Base-by-base conservation (phyloP, 2,888 invertebrate genomes). In the Drosophila bunnanda region DNA sequence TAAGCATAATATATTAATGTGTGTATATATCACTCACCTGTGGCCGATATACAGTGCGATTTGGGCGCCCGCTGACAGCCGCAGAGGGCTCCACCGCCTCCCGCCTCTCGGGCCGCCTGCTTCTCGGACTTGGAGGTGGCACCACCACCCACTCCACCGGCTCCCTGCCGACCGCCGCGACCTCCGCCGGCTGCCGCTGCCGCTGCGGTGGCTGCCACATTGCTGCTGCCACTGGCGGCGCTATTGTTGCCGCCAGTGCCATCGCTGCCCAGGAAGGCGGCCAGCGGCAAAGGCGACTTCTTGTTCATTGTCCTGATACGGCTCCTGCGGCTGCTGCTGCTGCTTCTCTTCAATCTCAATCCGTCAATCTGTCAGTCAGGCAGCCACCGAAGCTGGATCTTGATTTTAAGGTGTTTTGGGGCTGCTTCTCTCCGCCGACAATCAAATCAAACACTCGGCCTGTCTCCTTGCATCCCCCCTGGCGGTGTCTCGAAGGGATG, bases 1-100 rank as follows among this genome's bases (percentile, higher is more conserved):
- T n/a, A n/a, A n/a, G n/a, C n/a, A n/a, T n/a, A n/a, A n/a, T n/a
- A n/a, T n/a, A n/a, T n/a, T n/a, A n/a, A n/a, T n/a, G n/a, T n/a
- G n/a, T n/a, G n/a, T n/a, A n/a, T 15, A 9, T n/a, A 15, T 10
- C 34, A 84, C 91, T 87, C 76, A 92, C 92, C 93, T 89, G 92
- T 91, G 76, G 93, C 92, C 76, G 92, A 92, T 85, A 93, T 91
- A 89, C 93, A 93, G 80, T 92, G 92, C 73, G 92, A 93, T 84
- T 92, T 92, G 68, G 92, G 92, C 32, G 92, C 92, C 71, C 90
- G 87, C 50, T 92, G 92, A 79, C 92, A 93, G 46, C 92, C 92
- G 67, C 92, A 93, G 54, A 93, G 78, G 76, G 80, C 53, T 4
- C 58, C 54, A 6, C 46, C 44, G 22, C 66, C 71, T 50, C 82